phyloP scores from a whole-genome alignment of 1,140 invertebrate species.

The Zaprionus gabonicus region DNA sequence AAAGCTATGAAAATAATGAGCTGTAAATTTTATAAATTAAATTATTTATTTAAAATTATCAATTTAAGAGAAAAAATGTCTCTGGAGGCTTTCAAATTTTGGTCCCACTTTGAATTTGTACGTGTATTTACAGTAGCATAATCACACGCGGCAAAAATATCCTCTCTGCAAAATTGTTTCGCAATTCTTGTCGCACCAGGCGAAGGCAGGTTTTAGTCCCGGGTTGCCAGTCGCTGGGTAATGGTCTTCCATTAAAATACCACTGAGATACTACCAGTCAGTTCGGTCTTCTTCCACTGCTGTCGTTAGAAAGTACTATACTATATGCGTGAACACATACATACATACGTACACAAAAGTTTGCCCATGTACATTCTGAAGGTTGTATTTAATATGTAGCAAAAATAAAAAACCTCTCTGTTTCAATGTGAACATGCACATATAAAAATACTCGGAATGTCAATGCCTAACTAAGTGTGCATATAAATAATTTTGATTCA shows the following conservation, averaged over 20 bases:
- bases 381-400: constrained; percentile 19
- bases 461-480: not conserved
- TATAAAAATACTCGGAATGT: not conserved
- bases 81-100: not conserved
- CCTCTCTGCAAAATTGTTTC: constrained; percentile 35
- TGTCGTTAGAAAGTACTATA: constrained; percentile 35
- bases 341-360: constrained; percentile 1
- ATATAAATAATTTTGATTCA: not conserved
- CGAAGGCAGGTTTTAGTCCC: constrained; percentile 55
- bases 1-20: not conserved
- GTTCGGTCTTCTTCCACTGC: constrained; percentile 36
- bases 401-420: constrained; percentile 14
- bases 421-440: not conserved
- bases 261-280: constrained; percentile 20
- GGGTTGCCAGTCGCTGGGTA: constrained; percentile 61
- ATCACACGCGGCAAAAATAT: constrained; percentile 28
- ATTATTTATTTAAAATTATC: not conserved
- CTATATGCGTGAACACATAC: constrained; percentile 27
- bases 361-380: constrained; percentile 8
- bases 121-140: constrained; percentile 29
- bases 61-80: not conserved
- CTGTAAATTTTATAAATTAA: not conserved
- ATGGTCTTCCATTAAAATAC: constrained; percentile 52
- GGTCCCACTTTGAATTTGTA: not conserved
- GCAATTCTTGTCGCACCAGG: constrained; percentile 42